Base-by-base conservation (phyloP, 1,140 invertebrate species). In the Caerostris darwini region DNA sequence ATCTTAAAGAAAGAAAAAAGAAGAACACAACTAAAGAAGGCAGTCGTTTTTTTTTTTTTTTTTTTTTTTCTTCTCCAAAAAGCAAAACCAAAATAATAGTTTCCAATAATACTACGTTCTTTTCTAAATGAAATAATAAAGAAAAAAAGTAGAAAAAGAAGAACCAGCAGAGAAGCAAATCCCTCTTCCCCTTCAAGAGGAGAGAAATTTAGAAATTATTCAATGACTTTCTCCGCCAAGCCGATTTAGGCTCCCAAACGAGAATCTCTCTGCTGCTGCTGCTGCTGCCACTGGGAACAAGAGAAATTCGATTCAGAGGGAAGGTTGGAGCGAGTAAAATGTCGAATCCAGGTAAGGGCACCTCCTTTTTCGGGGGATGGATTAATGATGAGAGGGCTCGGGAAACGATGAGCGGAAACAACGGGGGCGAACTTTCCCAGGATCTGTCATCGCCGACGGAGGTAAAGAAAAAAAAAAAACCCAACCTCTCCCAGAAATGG, bases 381-480 rank as follows among this genome's bases (percentile, higher is more conserved):
- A 69, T 81, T 91, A 91, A 91, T 91, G 90, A 91, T 91, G 90
- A 81, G 69, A 56, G 50, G 56, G 57, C 50, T 90, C 50, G 10
- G 34, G 88, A 90, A 87, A 59, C 71, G 88, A 90, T 90, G 88
- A 90, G 88, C n/a, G 19, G 58, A 91, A 91, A 91, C 90, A 91
- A 91, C 90, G 90, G 90, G 82, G 82, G 90, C 90, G 71, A 81
- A 82, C 69, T 81, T 91, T 91, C 90, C 90, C 90, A 91, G 90
- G 90, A 69, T 64, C 69, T 91, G 90, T 91, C 90, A 91, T 91
- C 90, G 69, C 82, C 14, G 17, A n/a, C 14, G 54, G 58, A 56
- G 54, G 82, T 3, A 34, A 34, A 54, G 77, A 19, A 10, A 12
- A 85, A n/a, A 91, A 82, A 91, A 59, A 82, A 59, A 7, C 64